Conservation (phyloP, 1,140 invertebrate species). For the Drosophila obscura region DNA sequence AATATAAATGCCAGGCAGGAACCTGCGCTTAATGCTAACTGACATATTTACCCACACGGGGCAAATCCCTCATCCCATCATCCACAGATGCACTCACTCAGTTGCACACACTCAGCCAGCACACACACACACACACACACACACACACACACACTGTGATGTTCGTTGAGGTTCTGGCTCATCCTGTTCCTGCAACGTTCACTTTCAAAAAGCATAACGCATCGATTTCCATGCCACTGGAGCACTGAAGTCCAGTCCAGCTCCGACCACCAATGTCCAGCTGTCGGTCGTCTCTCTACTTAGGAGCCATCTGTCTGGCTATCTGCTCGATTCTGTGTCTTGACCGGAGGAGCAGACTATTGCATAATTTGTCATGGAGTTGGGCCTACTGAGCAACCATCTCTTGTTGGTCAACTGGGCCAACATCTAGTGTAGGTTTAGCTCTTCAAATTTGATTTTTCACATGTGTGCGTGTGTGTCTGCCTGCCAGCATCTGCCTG, state of each 20-base stretch:
- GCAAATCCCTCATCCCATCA: too few relatives aligned
- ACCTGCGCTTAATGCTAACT: slow-evolving; percentile 71
- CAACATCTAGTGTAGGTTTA: slow-evolving; percentile 57
- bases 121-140: slow-evolving; percentile 2
- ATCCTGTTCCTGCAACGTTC: slow-evolving; percentile 26
- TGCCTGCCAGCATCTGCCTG: not conserved
- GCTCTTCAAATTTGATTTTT: slow-evolving; percentile 74
- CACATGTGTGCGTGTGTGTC: slow-evolving; percentile 27
- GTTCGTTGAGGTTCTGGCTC: slow-evolving; percentile 1
- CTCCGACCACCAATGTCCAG: slow-evolving; percentile 40
- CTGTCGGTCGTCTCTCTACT: slow-evolving; percentile 20
- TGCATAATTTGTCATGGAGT: slow-evolving; percentile 65
- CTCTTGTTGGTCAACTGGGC: slow-evolving; percentile 31
- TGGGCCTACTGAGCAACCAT: slow-evolving; percentile 34
- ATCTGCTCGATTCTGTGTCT: slow-evolving; percentile 21
- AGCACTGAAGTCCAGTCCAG: slow-evolving; percentile 23
- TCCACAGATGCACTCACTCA: not conserved
- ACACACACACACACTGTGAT: not conserved
- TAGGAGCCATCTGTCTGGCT: slow-evolving; percentile 29
- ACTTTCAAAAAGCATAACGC: slow-evolving; percentile 64
- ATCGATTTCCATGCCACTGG: slow-evolving; percentile 66
- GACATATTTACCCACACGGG: slow-evolving; percentile 75
- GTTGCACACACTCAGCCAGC: not conserved
- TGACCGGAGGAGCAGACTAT: slow-evolving; percentile 15
- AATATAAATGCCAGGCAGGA: slow-evolving; percentile 64